phyloP scores from a whole-genome alignment of 2,113 vertebrate species.

The Nothoprocta pentlandii region DNA sequence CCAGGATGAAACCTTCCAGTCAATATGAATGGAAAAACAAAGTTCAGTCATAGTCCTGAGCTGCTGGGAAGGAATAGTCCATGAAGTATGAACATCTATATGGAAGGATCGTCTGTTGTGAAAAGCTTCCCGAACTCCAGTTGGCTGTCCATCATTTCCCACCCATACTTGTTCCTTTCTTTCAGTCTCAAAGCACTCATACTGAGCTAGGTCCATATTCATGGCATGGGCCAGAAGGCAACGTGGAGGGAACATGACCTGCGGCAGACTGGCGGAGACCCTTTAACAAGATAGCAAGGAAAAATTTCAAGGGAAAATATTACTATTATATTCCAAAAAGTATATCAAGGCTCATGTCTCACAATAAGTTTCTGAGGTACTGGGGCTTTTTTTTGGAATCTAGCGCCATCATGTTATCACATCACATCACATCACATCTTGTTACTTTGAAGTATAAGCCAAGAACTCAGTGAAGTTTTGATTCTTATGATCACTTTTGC shows the following conservation, averaged over 20 bases:
- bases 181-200: rapidly evolving
- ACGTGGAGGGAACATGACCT: rapidly evolving
- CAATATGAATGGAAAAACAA: neutral
- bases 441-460: rapidly evolving
- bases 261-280: neutral
- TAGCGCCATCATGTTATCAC: neutral
- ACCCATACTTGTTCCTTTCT: rapidly evolving
- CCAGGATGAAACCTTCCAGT: neutral
- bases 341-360: neutral
- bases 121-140: neutral
- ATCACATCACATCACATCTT: neutral
- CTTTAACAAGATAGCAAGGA: neutral
- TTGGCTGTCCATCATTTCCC: neutral
- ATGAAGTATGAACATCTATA: neutral
- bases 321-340: neutral
- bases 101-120: neutral
- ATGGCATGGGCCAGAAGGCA: neutral
- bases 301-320: neutral
- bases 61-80: rapidly evolving
- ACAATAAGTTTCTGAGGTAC: neutral
- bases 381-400: neutral
- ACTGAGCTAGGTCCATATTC: rapidly evolving
- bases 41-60: neutral
- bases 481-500: neutral
- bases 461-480: neutral